Evolutionary conservation across 1,140 invertebrate genomes (phyloP).

Genomic region (Atta colombica): DNA sequence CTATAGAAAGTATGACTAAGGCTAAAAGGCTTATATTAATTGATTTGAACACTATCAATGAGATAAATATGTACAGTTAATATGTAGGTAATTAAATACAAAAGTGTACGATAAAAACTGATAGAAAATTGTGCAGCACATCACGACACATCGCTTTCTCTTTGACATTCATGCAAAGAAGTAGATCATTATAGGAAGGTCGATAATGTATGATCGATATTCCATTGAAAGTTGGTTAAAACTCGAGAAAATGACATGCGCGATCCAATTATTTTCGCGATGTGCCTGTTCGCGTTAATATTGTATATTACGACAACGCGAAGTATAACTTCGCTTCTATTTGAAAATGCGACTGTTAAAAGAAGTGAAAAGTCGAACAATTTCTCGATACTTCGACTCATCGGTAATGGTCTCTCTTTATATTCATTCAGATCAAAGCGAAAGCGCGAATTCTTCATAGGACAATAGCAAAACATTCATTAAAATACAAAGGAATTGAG

Average conservation of each 20-base stretch:
- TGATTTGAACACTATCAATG: not conserved
- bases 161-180: slow-evolving; percentile 26
- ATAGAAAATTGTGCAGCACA: not conserved
- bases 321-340: not conserved
- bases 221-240: slow-evolving; percentile 50
- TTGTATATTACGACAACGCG: slow-evolving; percentile 1
- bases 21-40: not conserved
- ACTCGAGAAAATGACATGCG: slow-evolving; percentile 34
- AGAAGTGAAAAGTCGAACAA: slow-evolving; percentile 42
- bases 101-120: slow-evolving; percentile 3
- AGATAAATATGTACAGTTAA: not conserved
- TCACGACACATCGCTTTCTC: slow-evolving; percentile 40
- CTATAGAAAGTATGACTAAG: not conserved
- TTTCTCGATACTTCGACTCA: slow-evolving; percentile 31
- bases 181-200: slow-evolving; percentile 12
- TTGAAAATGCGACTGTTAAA: slow-evolving; percentile 17
- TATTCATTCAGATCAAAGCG: not conserved
- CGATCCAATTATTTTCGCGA: slow-evolving; percentile 48
- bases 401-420: not conserved
- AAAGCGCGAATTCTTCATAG: slow-evolving; percentile 12
- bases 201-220: slow-evolving; percentile 32
- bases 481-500: slow-evolving; percentile 28
- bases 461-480: slow-evolving; percentile 6
- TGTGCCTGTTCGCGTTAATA: slow-evolving; percentile 16
- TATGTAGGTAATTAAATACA: not conserved